A percentile compares a stretch with the other conserved stretches of the same genome.
phyloP scores from a whole-genome alignment of 2,888 invertebrate species.

The Metopia argyrocephala region DNA sequence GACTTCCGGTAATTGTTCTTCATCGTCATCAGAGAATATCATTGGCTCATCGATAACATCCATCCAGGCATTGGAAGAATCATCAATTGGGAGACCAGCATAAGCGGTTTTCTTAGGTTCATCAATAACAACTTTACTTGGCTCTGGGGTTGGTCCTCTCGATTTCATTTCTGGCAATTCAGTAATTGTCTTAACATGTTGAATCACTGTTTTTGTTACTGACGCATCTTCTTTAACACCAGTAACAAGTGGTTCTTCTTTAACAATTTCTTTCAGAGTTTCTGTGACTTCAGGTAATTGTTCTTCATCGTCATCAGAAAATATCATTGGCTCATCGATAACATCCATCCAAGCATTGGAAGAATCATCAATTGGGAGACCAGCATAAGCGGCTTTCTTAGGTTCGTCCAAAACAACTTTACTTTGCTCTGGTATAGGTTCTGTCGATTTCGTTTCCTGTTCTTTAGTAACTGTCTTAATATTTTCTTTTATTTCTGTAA shows the following conservation, averaged over 20 bases:
- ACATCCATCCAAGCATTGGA: conserved; percentile 73
- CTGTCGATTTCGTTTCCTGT: not conserved
- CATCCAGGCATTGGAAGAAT: conserved; percentile 64
- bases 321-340: conserved; percentile 73
- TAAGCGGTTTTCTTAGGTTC: conserved; percentile 63
- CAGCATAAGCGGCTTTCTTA: conserved; percentile 69
- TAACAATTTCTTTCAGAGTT: not conserved
- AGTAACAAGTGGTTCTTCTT: conserved; percentile 64
- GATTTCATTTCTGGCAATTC: not conserved
- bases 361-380: conserved; percentile 71
- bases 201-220: no score
- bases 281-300: not conserved
- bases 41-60: conserved; percentile 66
- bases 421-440: conserved; percentile 33
- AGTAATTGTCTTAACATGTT: not conserved
- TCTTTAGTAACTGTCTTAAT: not conserved
- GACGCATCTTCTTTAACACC: not conserved
- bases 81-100: conserved; percentile 70
- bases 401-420: conserved; percentile 70
- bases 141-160: not conserved
- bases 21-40: conserved; percentile 69
- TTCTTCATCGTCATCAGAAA: conserved; percentile 72
- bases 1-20: not conserved
- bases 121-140: not conserved
- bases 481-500: not conserved